Evolutionary conservation across 2,797 vertebrate genomes (phyloP), one percentile per base, ranked within the genome.

Genomic region (Tiaroga cobitis): DNA sequence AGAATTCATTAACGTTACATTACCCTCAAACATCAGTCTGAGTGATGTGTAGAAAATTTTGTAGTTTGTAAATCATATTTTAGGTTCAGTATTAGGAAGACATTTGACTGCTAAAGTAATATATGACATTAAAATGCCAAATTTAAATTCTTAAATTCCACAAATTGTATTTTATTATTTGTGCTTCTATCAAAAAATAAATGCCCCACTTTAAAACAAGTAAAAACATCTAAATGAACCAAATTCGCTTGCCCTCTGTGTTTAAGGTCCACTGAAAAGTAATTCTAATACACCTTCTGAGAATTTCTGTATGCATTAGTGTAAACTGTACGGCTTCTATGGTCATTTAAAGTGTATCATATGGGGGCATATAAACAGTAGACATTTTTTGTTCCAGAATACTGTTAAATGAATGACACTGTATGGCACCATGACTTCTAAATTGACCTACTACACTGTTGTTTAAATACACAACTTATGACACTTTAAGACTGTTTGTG

Each of bases 11-110:
- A 77, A 21, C 4, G 37, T 84, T 56, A 43, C 41, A 69, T 77
- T 78, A 69, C 74, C n/a, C 43, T 78, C 56, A 29, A 83, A 61
- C 29, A 11, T 39, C 41, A 69, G 80, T 56, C 77, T 79, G 77
- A 80, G 41, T n/a, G 37, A 43, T 49, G 56, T 37, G 32, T 74
- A 65, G 8, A 24, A 34, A 5, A 56, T 56, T 5, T 26, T 63
- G 15, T 43, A 63, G 8, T 51, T 67, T 75, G 29, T 16, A 24
- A 70, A 37, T 82, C 41, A 34, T 19, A 6, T 37, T 43, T 82
- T 63, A 37, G 39, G 81, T 74, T 65, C 18, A 75, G 32, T 65
- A 21, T 74, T 49, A 49, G 16, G 16, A 74, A 56, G 29, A 80
- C 26, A n/a, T 24, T 41, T 61, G n/a, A 13, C 56, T 61, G 54